phyloP scores from a whole-genome alignment of 2,888 invertebrate genomes.

The Quadriops clusia region DNA sequence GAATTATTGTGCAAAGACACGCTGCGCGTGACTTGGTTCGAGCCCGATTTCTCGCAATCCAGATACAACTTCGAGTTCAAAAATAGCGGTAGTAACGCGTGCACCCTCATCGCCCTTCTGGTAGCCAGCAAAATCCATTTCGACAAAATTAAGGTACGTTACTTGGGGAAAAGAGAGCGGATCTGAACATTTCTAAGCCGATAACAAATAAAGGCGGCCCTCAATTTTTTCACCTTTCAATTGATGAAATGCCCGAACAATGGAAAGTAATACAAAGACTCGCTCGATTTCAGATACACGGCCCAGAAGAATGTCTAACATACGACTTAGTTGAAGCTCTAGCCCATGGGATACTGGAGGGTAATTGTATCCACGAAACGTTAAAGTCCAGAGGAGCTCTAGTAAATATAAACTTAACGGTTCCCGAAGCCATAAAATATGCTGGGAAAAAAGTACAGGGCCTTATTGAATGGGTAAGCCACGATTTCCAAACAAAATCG shows the following conservation, averaged over 20 bases:
- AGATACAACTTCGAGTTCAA: conserved; percentile 39
- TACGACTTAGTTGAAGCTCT: conserved; percentile 36
- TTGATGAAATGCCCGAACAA: too few species aligned
- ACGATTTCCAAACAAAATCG: conserved; percentile 4
- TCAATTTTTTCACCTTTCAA: too few species aligned
- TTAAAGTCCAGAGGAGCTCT: conserved; percentile 34
- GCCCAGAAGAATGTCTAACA: conserved; percentile 14
- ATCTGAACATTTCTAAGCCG: too few species aligned
- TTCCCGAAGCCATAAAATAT: conserved; percentile 41
- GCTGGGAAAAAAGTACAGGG: conserved; percentile 30
- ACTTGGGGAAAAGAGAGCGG: too few species aligned
- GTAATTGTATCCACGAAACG: conserved; percentile 44
- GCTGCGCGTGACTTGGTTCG: conserved; percentile 40
- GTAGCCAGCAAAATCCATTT: conserved; percentile 39
- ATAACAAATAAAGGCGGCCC: too few species aligned
- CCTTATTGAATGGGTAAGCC: conserved; percentile 34
- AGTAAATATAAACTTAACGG: conserved; percentile 38
- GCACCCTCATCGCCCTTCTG: conserved; percentile 48
- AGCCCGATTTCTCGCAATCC: conserved; percentile 46
- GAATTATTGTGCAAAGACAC: conserved; percentile 24
- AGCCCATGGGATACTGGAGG: conserved; percentile 44
- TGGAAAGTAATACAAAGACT: too few species aligned
- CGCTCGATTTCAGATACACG: conserved; percentile 11
- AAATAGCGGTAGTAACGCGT: conserved; percentile 45
- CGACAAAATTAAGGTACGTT: conserved; percentile 28